These are phyloP conservation scores for Caretta caretta DNA, from an alignment of 2,113 vertebrate genomes.

Conservation along the genomic window DNA sequence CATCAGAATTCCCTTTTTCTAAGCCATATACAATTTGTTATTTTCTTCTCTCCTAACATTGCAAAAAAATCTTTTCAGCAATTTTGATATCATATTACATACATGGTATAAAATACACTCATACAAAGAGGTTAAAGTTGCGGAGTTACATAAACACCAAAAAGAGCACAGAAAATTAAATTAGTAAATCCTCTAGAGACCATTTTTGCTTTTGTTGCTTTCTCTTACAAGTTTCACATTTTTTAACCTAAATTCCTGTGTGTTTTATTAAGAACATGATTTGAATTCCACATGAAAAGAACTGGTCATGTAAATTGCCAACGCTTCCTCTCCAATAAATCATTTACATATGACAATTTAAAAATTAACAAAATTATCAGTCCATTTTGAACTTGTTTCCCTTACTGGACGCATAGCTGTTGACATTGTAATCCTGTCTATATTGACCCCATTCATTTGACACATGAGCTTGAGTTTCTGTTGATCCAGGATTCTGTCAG, in stretches of 20 bases:
- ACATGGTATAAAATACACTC: constrained; percentile 29
- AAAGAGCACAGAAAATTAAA: not conserved
- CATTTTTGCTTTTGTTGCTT: constrained; percentile 27
- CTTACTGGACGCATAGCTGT: not conserved
- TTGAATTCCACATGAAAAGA: constrained; percentile 58
- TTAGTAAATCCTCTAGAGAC: constrained; percentile 4
- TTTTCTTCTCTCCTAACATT: constrained; percentile 4
- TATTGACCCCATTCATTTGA: constrained; percentile 27
- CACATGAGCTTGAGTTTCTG: constrained; percentile 18
- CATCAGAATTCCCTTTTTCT: constrained; percentile 10
- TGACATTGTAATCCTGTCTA: not conserved
- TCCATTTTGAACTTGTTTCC: constrained; percentile 41
- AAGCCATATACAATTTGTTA: constrained; percentile 35
- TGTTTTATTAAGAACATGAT: constrained; percentile 45
- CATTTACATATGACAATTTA: constrained; percentile 45
- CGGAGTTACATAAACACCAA: not conserved
- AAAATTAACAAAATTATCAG: constrained; percentile 30
- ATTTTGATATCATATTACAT: constrained; percentile 55
- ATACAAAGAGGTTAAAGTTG: not conserved
- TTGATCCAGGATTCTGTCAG: constrained; percentile 33
- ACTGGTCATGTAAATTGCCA: constrained; percentile 29
- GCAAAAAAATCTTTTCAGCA: constrained; percentile 47
- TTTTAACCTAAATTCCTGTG: constrained; percentile 39
- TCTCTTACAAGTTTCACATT: constrained; percentile 27
- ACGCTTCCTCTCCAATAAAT: constrained; percentile 36